Conservation (phyloP, 2,113 vertebrate species). For the Onychostoma macrolepis region DNA sequence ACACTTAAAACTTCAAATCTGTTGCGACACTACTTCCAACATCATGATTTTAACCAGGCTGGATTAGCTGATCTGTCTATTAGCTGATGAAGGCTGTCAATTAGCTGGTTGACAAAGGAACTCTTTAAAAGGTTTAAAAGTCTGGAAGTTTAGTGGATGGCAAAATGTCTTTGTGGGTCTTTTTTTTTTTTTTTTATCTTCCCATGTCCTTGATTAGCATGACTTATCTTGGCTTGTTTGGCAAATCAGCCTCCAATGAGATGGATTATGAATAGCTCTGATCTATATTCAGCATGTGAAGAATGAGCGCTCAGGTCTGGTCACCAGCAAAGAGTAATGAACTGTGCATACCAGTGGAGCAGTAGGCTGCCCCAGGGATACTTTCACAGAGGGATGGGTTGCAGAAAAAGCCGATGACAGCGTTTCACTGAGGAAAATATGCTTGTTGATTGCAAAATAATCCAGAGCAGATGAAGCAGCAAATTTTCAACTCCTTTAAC, state of each 20-base stretch:
- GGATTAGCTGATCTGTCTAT: neutral
- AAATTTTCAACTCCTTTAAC: slow-evolving; percentile 58
- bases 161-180: neutral
- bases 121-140: neutral
- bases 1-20: too few species aligned
- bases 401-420: slow-evolving; percentile 59
- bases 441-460: slow-evolving; percentile 66
- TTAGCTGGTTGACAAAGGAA: neutral
- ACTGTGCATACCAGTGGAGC: slow-evolving; percentile 45
- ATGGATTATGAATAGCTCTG: slow-evolving; percentile 43
- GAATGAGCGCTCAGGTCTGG: slow-evolving; percentile 52
- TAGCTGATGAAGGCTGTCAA: neutral
- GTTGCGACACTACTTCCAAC: too few species aligned
- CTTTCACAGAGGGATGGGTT: slow-evolving; percentile 54
- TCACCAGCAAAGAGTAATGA: slow-evolving; percentile 53
- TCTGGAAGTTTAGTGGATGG: neutral
- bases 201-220: slow-evolving; percentile 11
- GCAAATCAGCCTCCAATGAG: neutral
- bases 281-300: slow-evolving; percentile 53
- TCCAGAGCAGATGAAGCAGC: slow-evolving; percentile 64
- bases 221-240: slow-evolving; percentile 21
- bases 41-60: neutral
- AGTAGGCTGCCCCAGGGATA: slow-evolving; percentile 40
- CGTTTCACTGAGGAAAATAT: slow-evolving; percentile 47
- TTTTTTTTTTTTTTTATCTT: neutral